phyloP scores from a whole-genome alignment of 1,140 invertebrate genomes.

The Euwallacea similis region DNA sequence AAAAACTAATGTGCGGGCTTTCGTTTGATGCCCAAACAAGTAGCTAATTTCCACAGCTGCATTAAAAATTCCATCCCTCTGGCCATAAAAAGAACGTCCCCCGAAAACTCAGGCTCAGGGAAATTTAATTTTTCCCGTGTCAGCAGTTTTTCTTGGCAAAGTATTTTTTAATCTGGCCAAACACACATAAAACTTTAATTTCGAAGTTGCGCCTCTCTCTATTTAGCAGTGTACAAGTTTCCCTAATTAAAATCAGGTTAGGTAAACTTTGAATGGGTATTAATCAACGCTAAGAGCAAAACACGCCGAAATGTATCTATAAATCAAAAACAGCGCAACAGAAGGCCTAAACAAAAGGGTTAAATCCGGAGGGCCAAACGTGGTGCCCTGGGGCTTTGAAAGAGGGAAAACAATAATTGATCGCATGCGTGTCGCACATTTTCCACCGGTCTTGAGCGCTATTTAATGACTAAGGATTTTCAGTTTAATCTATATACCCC shows the following conservation, averaged over 20 bases:
- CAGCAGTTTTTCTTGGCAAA: conserved; percentile 9
- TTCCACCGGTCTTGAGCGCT: conserved; percentile 21
- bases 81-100: neutral
- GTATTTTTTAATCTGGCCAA: conserved; percentile 17
- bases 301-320: conserved; percentile 21
- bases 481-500: conserved; percentile 28
- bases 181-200: neutral
- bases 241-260: no score
- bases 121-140: conserved; percentile 8
- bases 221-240: neutral
- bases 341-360: conserved; percentile 24
- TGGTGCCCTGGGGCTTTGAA: conserved; percentile 17
- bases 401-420: conserved; percentile 25
- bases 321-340: conserved; percentile 32
- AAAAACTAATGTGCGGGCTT: no score
- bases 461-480: conserved; percentile 36
- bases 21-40: neutral
- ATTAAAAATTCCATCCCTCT: neutral
- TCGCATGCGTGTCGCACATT: conserved; percentile 33
- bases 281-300: conserved; percentile 26
- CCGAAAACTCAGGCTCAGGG: neutral
- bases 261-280: conserved; percentile 11
- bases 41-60: neutral
- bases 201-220: neutral
- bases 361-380: conserved; percentile 18